phyloP scores from a whole-genome alignment of 2,888 invertebrate genomes.

The Hoplodrina blanda region DNA sequence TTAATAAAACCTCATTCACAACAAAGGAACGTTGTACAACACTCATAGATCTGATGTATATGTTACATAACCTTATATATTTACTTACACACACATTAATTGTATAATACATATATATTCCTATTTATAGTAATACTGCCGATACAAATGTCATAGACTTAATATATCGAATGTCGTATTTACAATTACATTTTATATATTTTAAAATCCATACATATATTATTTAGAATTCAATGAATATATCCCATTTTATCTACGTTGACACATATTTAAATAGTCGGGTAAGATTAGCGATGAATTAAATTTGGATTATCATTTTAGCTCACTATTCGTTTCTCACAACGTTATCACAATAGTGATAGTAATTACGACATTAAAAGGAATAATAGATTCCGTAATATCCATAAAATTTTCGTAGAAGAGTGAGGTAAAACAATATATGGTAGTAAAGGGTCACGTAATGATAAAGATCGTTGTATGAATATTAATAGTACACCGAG shows the following conservation, averaged over 20 bases:
- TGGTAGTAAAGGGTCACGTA: constrained; percentile 55
- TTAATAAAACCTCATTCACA: constrained; percentile 84
- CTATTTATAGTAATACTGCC: constrained; percentile 70
- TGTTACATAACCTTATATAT: constrained; percentile 71
- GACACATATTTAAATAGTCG: constrained; percentile 71
- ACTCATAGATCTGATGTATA: constrained; percentile 69
- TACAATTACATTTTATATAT: constrained; percentile 77
- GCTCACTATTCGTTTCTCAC: constrained; percentile 67
- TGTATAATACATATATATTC: constrained; percentile 75
- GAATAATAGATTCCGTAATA: constrained; percentile 68
- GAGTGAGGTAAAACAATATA: constrained; percentile 69
- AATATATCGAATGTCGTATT: constrained; percentile 80
- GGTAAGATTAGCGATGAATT: constrained; percentile 59
- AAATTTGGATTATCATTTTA: constrained; percentile 65
- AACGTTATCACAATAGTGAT: constrained; percentile 75
- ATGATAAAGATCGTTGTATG: constrained; percentile 74
- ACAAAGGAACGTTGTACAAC: constrained; percentile 87
- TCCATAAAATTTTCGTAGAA: constrained; percentile 58
- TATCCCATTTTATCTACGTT: constrained; percentile 72
- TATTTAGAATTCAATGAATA: constrained; percentile 83
- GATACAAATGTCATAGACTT: constrained; percentile 81
- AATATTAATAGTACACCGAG: constrained; percentile 56
- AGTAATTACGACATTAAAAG: constrained; percentile 70
- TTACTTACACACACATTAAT: constrained; percentile 75
- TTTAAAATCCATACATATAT: constrained; percentile 75